Percentiles rank a stretch among this genome's conserved stretches.
Conservation (phyloP, 2,113 vertebrate genomes). For the Herpailurus yagouaroundi region DNA sequence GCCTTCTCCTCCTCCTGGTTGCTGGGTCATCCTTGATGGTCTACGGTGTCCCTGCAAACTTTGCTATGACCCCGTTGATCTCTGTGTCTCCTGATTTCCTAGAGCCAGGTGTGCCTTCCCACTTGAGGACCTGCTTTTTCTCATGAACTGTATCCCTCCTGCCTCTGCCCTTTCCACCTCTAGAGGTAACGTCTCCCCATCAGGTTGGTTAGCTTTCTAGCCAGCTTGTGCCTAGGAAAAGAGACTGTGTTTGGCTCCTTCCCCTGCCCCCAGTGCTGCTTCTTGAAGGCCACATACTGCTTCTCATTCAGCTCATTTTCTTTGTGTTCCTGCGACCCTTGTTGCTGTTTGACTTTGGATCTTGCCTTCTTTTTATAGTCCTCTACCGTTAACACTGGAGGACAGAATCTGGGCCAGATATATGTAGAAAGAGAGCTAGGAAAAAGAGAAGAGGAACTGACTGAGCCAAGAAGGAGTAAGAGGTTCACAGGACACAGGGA, state of each 20-base stretch:
- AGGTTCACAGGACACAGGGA: background rate
- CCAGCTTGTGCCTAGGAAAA: background rate
- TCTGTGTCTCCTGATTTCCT: background rate
- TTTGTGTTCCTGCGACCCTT: conserved; percentile 29
- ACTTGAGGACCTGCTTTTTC: background rate
- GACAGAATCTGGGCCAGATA: conserved; percentile 10
- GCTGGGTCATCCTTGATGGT: background rate
- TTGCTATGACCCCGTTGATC: background rate
- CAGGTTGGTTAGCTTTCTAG: background rate
- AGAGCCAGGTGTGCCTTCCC: background rate
- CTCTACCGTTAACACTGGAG: background rate
- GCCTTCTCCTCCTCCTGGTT: background rate
- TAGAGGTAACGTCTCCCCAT: background rate
- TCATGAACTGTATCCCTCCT: background rate
- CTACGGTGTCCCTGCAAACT: background rate
- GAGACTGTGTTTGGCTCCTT: background rate
- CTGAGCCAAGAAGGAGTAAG: background rate
- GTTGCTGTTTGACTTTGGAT: conserved; percentile 35
- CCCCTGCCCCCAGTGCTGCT: background rate
- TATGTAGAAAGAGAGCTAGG: background rate
- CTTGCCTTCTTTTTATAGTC: conserved; percentile 1
- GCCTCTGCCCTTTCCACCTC: background rate
- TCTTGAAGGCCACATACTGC: conserved; percentile 17
- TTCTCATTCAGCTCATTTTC: background rate
- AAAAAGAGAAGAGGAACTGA: conserved; percentile 2